A percentile compares a stretch with the other conserved stretches of the same genome.
Evolutionary conservation across 2,797 vertebrate species (phyloP).

Genomic region (Poliocrania exsul): DNA sequence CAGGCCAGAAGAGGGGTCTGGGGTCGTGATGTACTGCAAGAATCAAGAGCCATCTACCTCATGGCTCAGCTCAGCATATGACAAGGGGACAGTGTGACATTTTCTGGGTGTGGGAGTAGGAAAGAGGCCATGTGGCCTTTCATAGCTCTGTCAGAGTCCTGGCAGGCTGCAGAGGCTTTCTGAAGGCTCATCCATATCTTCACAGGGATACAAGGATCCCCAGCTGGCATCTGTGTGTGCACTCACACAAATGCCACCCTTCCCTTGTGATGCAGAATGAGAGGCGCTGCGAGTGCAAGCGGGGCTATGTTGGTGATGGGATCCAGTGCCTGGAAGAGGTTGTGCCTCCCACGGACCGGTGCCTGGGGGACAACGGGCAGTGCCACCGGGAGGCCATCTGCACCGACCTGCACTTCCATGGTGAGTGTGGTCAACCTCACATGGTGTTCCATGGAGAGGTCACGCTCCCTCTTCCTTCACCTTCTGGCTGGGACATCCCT

Average conservation of each 20-base stretch:
- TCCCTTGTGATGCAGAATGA: constrained; percentile 80
- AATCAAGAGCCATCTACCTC: fast-evolving
- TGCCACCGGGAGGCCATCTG: constrained; percentile 87
- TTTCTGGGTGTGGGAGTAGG: neutral
- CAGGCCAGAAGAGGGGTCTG: neutral
- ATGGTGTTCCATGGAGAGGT: neutral
- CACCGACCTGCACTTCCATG: constrained; percentile 90
- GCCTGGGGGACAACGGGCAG: constrained; percentile 84
- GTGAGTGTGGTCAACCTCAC: constrained; percentile 52
- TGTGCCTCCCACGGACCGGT: constrained; percentile 86
- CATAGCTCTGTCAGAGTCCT: neutral
- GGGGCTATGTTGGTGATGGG: constrained; percentile 89
- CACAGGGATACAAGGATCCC: neutral
- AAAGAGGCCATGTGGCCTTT: neutral
- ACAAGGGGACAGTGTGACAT: neutral
- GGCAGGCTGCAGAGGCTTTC: neutral
- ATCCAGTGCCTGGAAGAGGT: constrained; percentile 87
- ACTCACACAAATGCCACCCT: neutral
- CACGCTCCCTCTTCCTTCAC: neutral
- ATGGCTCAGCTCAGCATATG: neutral
- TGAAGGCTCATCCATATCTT: neutral
- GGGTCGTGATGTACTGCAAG: neutral
- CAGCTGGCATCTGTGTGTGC: neutral
- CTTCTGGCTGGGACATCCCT: neutral
- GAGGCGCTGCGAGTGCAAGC: constrained; percentile 85